Base-by-base conservation (phyloP, 2,797 vertebrate genomes). In the Sorex maritimensis region DNA sequence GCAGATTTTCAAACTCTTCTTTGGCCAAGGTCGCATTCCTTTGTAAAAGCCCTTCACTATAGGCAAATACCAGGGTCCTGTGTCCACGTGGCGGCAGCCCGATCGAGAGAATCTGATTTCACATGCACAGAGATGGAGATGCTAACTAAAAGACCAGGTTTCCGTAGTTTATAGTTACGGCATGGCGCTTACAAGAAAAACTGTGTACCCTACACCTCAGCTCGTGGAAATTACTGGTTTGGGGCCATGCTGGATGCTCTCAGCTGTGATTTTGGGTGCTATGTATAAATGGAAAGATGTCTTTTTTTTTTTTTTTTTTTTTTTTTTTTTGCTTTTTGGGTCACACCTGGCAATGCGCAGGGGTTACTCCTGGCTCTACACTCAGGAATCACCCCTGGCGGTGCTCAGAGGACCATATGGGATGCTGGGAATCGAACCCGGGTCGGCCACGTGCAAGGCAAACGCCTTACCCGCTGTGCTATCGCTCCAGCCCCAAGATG, bases 1-100 rank as follows among this genome's bases (percentile, higher is more conserved):
- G 72, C 52, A 86, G 86, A 88, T 26, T 92, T 19, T 78, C 65
- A 92, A 71, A 88, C 34, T 90, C 71, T 38, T 44, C 63, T 86
- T 94, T 88, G 75, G 46, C 68, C 38, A 44, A 75, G 2, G 26
- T 61, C 69, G 26, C 34, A 52, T 81, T 74, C 61, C 44, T 84
- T 3, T 86, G 71, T 82, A 65, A 81, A 69, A 68, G 23, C 81
- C 41, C 34, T 77, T 92, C 71, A 21, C 74, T 81, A 38, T 38
- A 81, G 23, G 72, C 74, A 58, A 91, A 69, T 73, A 28, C 77
- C 73, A 81, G 69, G 9, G 61, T 71, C 15, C 61, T 83, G 5
- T 82, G 49, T 41, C 55, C 17, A 38, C 58, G 28, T 86, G 44
- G 15, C 41, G 44, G 63, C 71, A 55, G 26, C 10, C 77, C 71